Evolutionary conservation across 2,113 vertebrate genomes (phyloP).

Genomic region (Hystrix brachyura): DNA sequence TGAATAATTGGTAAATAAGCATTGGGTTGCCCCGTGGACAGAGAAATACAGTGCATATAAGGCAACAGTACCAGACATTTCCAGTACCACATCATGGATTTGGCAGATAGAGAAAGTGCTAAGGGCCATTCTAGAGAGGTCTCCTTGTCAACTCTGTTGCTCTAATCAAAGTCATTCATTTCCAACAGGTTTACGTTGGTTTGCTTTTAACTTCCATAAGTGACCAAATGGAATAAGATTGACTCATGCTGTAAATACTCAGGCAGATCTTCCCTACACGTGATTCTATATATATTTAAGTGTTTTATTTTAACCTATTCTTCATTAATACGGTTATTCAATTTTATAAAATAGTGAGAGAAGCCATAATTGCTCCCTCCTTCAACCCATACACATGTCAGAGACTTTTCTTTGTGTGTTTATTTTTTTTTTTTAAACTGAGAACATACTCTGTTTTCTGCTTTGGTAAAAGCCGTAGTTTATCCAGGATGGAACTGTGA

Average conservation of each 20-base stretch:
- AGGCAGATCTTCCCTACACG: background rate
- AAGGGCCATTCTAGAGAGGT: background rate
- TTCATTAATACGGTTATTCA: background rate
- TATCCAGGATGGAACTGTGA: slow-evolving; percentile 44
- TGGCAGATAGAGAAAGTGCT: background rate
- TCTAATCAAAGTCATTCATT: slow-evolving; percentile 13
- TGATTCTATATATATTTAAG: background rate
- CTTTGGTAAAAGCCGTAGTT: slow-evolving; percentile 44
- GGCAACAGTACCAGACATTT: background rate
- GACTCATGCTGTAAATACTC: background rate
- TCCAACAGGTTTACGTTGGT: background rate
- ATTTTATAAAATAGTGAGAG: background rate
- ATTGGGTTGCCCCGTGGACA: background rate
- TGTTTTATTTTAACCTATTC: slow-evolving; percentile 3
- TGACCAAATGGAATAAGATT: background rate
- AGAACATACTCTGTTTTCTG: background rate
- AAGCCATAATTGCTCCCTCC: background rate
- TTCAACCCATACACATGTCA: background rate
- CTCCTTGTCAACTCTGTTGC: background rate
- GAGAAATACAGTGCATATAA: background rate
- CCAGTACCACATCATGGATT: background rate
- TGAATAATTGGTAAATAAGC: background rate
- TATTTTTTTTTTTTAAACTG: background rate
- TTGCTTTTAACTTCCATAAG: background rate
- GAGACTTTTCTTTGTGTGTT: background rate